Conservation (phyloP, 2,797 vertebrate genomes). For the Numenius phaeopus region DNA sequence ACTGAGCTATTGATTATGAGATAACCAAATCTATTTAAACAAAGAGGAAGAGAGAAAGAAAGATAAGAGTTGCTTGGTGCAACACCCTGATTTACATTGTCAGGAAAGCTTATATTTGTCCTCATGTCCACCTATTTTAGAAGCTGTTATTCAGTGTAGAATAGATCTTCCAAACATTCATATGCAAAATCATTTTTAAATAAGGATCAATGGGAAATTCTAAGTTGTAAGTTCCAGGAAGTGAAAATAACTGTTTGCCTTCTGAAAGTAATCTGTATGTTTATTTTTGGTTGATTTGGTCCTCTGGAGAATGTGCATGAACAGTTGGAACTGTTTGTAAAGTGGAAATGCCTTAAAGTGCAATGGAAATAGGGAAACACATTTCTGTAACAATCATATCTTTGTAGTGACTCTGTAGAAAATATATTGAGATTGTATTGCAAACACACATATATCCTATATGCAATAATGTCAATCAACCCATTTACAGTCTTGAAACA, state of each 20-base stretch:
- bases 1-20: neutral
- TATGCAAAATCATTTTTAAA: neutral
- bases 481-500: neutral
- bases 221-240: neutral
- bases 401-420: neutral
- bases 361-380: neutral
- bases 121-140: neutral
- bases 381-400: neutral
- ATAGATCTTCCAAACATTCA: neutral
- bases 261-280: neutral
- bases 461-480: neutral
- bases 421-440: neutral
- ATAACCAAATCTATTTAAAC: neutral
- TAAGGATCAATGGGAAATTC: neutral
- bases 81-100: neutral
- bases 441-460: neutral
- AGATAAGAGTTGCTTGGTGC: neutral
- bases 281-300: neutral
- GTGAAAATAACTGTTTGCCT: neutral
- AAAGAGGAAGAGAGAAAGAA: neutral
- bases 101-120: neutral
- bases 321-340: neutral
- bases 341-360: neutral
- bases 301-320: neutral
- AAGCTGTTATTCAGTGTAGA: neutral